Percentiles rank a stretch among this genome's conserved stretches.
These are phyloP conservation scores for Lycocerus yunnanus DNA, from an alignment of 2,888 invertebrate genomes.

Conservation along the genomic window DNA sequence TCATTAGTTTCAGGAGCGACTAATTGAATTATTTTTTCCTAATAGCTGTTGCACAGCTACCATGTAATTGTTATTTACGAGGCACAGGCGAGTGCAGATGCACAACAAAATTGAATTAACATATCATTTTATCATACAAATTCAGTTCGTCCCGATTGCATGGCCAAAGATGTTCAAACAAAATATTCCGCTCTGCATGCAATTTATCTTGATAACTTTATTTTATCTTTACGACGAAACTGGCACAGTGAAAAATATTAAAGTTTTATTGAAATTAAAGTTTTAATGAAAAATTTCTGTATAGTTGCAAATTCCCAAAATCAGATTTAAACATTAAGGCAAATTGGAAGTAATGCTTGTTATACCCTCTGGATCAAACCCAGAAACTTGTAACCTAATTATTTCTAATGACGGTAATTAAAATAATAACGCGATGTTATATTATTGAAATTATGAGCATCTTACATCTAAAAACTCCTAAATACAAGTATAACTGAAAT, in stretches of 20 bases:
- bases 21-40: neutral
- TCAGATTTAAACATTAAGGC: neutral
- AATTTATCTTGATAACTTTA: neutral
- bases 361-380: neutral
- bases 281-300: neutral
- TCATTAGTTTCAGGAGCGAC: neutral
- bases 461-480: neutral
- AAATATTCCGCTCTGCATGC: neutral
- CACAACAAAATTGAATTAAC: neutral
- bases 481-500: neutral
- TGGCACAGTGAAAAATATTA: neutral
- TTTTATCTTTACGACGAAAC: neutral
- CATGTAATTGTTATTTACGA: neutral
- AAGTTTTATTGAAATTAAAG: neutral
- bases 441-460: neutral
- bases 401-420: neutral
- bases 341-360: neutral
- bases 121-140: neutral
- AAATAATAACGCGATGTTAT: neutral
- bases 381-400: neutral
- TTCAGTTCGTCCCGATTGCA: neutral
- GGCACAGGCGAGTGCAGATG: neutral
- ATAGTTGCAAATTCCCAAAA: neutral
- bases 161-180: neutral
- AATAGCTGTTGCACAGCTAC: neutral